Percentiles rank a stretch among this genome's conserved stretches.
These are phyloP conservation scores for Penaeus vannamei DNA, from an alignment of 1,140 invertebrate species.

Conservation along the genomic window DNA sequence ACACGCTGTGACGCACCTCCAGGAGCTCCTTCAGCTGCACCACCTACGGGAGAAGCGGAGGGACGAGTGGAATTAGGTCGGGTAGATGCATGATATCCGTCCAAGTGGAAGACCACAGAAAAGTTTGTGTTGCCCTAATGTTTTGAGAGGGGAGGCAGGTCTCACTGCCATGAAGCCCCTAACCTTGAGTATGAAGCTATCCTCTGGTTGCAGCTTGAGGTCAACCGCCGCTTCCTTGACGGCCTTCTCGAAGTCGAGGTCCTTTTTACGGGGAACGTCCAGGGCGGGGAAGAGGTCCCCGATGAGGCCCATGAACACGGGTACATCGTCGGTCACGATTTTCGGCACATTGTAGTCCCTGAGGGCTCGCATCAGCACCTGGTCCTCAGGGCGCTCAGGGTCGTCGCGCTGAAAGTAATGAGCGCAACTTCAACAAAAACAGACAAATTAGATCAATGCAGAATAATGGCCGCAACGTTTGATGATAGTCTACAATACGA, in stretches of 20 bases:
- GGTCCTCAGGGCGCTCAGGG: conserved; percentile 93
- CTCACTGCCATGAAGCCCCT: background rate
- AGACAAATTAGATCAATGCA: too few relatives aligned
- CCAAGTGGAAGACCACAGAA: too few relatives aligned
- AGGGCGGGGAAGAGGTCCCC: conserved; percentile 95
- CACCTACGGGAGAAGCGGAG: conserved; percentile 75
- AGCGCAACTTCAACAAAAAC: too few relatives aligned
- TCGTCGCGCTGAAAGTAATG: conserved; percentile 80
- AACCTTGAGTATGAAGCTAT: conserved; percentile 94
- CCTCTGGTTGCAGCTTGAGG: conserved; percentile 92
- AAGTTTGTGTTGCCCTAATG: too few relatives aligned
- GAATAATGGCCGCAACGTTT: too few relatives aligned
- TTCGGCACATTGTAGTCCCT: conserved; percentile 98
- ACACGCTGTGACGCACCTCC: conserved; percentile 96
- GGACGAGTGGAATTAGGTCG: background rate
- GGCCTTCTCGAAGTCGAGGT: conserved; percentile 93
- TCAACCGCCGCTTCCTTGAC: conserved; percentile 94
- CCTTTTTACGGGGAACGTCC: conserved; percentile 94
- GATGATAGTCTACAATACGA: too few relatives aligned
- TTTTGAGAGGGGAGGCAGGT: too few relatives aligned
- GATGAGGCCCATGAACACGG: conserved; percentile 97
- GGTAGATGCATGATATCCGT: too few relatives aligned
- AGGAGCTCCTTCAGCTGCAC: conserved; percentile 95
- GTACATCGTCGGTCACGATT: conserved; percentile 94
- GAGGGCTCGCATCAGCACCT: conserved; percentile 96